A percentile compares a stretch with the other conserved stretches of the same genome.
These are phyloP conservation scores for Monomorium pharaonis DNA, from an alignment of 1,140 invertebrate species.

Conservation along the genomic window DNA sequence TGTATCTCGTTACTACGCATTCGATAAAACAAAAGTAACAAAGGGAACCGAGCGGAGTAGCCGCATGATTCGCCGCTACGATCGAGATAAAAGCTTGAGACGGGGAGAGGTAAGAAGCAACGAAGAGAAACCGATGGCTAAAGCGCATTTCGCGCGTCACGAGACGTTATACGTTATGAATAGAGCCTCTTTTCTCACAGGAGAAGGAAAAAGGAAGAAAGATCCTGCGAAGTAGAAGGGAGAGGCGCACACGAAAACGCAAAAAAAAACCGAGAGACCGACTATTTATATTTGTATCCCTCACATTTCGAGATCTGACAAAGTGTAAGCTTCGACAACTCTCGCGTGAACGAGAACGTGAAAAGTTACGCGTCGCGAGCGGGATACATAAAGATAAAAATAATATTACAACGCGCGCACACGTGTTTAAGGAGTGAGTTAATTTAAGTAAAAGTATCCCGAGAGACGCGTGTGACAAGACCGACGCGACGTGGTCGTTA, in stretches of 20 bases:
- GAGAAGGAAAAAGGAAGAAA: background rate
- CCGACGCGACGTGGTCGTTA: conserved; percentile 33
- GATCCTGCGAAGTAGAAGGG: background rate
- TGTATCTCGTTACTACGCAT: conserved; percentile 44
- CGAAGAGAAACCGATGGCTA: conserved; percentile 4
- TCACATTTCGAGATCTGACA: background rate
- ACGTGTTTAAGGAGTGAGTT: background rate
- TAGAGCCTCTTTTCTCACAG: background rate
- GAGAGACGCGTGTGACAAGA: conserved; percentile 9
- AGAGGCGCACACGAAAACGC: background rate
- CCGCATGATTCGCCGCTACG: conserved; percentile 2
- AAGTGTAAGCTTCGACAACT: background rate
- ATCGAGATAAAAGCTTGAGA: conserved; percentile 31
- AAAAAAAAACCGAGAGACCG: background rate
- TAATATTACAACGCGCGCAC: background rate
- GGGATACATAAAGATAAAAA: background rate
- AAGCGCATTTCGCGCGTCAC: conserved; percentile 46
- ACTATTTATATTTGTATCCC: background rate
- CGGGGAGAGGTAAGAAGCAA: conserved; percentile 5
- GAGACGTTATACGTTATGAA: conserved; percentile 26
- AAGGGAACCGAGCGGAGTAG: conserved; percentile 17
- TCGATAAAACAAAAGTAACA: conserved; percentile 42
- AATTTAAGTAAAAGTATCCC: conserved; percentile 32
- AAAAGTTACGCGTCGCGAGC: background rate
- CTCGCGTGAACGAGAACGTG: background rate